Base-by-base conservation (phyloP, 2,797 vertebrate species). In the Babyrousa celebensis region DNA sequence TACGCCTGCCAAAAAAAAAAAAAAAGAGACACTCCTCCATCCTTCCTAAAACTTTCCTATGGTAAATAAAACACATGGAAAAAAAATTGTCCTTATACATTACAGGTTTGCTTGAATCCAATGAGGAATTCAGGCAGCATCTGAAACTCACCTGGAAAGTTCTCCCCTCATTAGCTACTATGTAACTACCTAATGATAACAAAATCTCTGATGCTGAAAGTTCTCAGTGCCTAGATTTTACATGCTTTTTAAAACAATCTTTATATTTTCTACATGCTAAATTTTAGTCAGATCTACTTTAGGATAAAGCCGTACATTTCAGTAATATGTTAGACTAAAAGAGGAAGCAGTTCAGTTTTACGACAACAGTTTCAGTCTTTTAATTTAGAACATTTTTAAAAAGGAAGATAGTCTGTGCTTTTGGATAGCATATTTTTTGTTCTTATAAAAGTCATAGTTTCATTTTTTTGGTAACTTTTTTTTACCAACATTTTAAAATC, bases 311-410 rank as follows among this genome's bases (percentile, higher is more conserved):
- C 48, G 52, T 71, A 90, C 48, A 89, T 91, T 95, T 96, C 43
- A 83, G 20, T 40, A 78, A 62, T 58, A 82, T 20, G 25, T 92
- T 77, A 91, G 56, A 79, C 25, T 32, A 87, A 83, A 65, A 27
- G 40, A 90, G 32, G 40, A 89, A 89, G 9, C 17, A 80, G 63
- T 48, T 79, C 60, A 29, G 3, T 75, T 85, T 89, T 93, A 94
- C 96, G 72, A 84, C 36, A 71, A 82, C 32, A 75, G 18, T 85
- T 94, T n/a, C 54, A 36, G 58, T 89, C 10, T 92, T 23, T 79
- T 94, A 95, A 71, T 72, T 86, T 87, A 78, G 82, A 43, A 89
- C 40, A 54, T 85, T 91, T 88, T 93, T 68, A 70, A 88, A 71
- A 74, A 23, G 23, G 6, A 16, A 88, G 36, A 70, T 54, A 63